phyloP scores from a whole-genome alignment of 2,888 invertebrate genomes.

The Apoda limacodes region DNA sequence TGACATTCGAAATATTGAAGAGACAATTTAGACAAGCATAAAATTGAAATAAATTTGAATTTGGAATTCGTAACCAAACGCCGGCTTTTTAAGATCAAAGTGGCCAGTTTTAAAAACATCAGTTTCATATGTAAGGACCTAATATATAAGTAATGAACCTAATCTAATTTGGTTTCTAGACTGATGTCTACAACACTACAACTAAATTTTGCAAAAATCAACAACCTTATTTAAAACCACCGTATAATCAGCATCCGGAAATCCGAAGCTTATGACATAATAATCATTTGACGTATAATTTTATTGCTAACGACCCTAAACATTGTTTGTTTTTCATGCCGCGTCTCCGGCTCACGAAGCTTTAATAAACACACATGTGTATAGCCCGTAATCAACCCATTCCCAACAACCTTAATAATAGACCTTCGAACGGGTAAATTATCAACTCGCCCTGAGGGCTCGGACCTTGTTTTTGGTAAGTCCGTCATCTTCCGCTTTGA shows the following conservation, averaged over 20 bases:
- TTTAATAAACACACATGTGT: conserved; percentile 46
- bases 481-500: conserved; percentile 43
- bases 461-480: conserved; percentile 52
- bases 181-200: too few relatives aligned
- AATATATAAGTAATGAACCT: too few relatives aligned
- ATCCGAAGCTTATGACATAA: conserved; percentile 44
- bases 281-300: conserved; percentile 47
- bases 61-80: too few relatives aligned
- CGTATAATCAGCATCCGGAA: conserved; percentile 28
- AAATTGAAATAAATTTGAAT: too few relatives aligned
- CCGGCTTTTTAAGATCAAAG: too few relatives aligned
- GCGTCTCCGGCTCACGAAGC: conserved; percentile 37
- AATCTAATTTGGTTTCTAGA: too few relatives aligned
- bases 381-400: conserved; percentile 61
- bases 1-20: too few relatives aligned
- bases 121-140: too few relatives aligned
- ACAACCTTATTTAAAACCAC: too few relatives aligned
- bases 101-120: too few relatives aligned
- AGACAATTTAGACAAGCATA: too few relatives aligned
- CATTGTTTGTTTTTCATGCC: conserved; percentile 64
- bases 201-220: too few relatives aligned
- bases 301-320: conserved; percentile 60
- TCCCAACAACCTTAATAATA: conserved; percentile 60
- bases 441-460: conserved; percentile 65
- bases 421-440: conserved; percentile 65